These are phyloP conservation scores for Lithobates sylvaticus DNA, from an alignment of 2,797 vertebrate species.

Conservation along the genomic window DNA sequence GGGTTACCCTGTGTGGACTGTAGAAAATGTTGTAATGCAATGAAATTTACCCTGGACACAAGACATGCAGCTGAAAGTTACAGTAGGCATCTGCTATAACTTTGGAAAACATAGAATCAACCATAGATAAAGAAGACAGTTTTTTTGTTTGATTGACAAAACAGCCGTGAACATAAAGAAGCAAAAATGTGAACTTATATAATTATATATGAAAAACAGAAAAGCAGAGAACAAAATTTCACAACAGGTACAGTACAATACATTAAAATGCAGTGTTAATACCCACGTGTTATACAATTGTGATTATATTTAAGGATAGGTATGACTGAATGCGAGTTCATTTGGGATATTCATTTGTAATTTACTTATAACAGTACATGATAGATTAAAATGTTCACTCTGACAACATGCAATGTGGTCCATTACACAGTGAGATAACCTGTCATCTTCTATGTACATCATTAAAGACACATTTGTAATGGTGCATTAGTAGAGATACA, in stretches of 20 bases:
- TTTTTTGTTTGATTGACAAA: not conserved
- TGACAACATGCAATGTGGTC: conserved; percentile 24
- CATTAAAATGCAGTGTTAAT: not conserved
- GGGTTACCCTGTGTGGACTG: no score
- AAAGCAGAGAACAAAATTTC: not conserved
- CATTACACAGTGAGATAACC: conserved; percentile 36
- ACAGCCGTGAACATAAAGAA: not conserved
- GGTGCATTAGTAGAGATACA: conserved; percentile 56
- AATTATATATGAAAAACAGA: conserved; percentile 1
- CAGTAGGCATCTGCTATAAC: not conserved
- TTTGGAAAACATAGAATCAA: not conserved
- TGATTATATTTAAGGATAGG: conserved; percentile 17
- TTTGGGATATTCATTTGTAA: conserved; percentile 48
- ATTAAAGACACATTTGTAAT: conserved; percentile 48
- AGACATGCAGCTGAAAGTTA: no score
- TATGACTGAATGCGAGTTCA: conserved; percentile 4
- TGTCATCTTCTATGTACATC: conserved; percentile 35
- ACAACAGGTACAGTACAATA: conserved; percentile 30
- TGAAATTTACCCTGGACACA: no score
- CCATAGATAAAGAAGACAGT: not conserved
- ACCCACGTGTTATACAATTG: not conserved
- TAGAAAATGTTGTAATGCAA: no score
- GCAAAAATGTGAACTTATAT: not conserved
- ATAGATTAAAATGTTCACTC: conserved; percentile 14
- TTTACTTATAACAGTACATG: conserved; percentile 18